phyloP scores from a whole-genome alignment of 2,888 invertebrate species.

The Oxyteleia sp. region DNA sequence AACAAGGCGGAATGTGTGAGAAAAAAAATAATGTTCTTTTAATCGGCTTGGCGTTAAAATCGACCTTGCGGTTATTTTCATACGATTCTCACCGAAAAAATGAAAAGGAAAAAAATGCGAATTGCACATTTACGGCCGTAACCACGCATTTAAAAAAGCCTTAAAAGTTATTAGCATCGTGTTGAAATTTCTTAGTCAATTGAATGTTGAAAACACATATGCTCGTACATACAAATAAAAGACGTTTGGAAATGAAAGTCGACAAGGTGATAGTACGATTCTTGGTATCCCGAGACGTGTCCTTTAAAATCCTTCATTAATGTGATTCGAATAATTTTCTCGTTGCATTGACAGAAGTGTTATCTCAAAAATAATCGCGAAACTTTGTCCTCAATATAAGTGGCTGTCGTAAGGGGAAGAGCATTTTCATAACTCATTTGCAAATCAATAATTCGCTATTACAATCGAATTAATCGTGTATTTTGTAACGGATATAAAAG shows the following conservation, averaged over 20 bases:
- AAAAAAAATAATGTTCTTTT: no score
- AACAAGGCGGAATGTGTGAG: neutral
- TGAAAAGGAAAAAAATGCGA: conserved; percentile 1
- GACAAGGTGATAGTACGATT: conserved; percentile 55
- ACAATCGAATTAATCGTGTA: neutral
- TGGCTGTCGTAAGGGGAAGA: no score
- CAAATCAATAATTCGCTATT: neutral
- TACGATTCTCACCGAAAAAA: conserved; percentile 12
- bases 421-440: no score
- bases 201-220: conserved; percentile 45
- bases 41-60: neutral
- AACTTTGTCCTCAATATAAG: no score
- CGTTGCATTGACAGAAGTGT: neutral
- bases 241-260: conserved; percentile 66
- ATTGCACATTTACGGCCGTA: conserved; percentile 15
- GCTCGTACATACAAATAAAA: conserved; percentile 52
- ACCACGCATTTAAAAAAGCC: conserved; percentile 20
- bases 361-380: conserved; percentile 1
- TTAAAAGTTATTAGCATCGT: conserved; percentile 29
- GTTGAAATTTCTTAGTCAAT: conserved; percentile 48
- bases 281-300: conserved; percentile 32
- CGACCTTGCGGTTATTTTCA: conserved; percentile 53
- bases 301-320: conserved; percentile 45
- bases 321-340: conserved; percentile 19
- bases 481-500: conserved; percentile 14